These are phyloP conservation scores for Augiades crinisus DNA, from an alignment of 2,888 invertebrate genomes.

Conservation along the genomic window DNA sequence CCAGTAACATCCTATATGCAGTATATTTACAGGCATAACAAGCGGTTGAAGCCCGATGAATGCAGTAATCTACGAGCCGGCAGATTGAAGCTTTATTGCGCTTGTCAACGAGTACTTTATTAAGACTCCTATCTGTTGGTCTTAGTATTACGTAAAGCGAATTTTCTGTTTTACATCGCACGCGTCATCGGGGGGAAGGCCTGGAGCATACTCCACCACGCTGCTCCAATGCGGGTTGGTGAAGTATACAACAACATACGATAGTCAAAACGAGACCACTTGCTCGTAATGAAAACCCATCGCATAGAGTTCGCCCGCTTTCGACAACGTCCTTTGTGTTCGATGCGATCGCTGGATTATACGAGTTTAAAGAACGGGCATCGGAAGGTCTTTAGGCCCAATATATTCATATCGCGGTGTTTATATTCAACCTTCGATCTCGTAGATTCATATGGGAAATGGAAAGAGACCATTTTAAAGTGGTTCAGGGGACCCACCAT, in stretches of 20 bases:
- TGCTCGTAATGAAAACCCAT: constrained; percentile 7
- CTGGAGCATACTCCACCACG: too few species aligned
- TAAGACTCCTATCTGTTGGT: constrained; percentile 2
- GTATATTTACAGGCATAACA: constrained; percentile 6
- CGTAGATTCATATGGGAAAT: too few species aligned
- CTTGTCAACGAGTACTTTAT: constrained; percentile 14
- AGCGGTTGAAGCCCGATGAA: constrained; percentile 12
- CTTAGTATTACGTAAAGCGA: constrained; percentile 5
- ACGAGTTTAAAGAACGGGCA: too few species aligned
- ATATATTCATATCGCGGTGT: too few species aligned
- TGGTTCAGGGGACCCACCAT: too few species aligned
- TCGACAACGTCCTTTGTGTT: constrained; percentile 9
- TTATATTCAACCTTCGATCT: too few species aligned
- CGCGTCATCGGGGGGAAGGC: too few species aligned
- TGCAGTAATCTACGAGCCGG: constrained; percentile 13
- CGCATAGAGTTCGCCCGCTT: neutral
- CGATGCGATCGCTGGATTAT: neutral
- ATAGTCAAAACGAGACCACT: constrained; percentile 5
- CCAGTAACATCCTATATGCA: neutral
- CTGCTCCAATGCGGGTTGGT: too few species aligned
- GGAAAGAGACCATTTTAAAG: too few species aligned
- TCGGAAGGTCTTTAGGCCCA: too few species aligned
- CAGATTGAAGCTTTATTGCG: constrained; percentile 16
- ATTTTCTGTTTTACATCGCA: too few species aligned
- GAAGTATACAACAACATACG: too few species aligned